Percentiles rank a stretch among this genome's conserved stretches.
Evolutionary conservation across 2,113 vertebrate species (phyloP).

Genomic region (Rhynchomys soricoides): DNA sequence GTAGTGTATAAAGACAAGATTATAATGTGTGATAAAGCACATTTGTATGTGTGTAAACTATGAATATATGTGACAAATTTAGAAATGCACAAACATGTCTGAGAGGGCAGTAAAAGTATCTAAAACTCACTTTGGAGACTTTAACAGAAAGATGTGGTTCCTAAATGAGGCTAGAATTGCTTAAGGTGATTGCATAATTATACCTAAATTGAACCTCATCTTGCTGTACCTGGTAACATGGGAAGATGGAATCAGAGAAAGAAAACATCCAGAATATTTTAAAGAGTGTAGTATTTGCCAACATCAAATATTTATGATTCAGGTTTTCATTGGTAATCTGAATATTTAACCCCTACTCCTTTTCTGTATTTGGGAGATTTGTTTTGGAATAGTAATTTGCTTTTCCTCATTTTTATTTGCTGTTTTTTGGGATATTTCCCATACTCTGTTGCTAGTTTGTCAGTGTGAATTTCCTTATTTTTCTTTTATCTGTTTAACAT

Average conservation of each 20-base stretch:
- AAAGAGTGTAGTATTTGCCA: background rate
- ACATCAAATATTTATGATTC: background rate
- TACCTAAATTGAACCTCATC: background rate
- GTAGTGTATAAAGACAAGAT: background rate
- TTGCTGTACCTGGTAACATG: background rate
- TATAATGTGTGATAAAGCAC: background rate
- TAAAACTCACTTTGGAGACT: background rate
- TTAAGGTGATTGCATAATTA: constrained; percentile 60
- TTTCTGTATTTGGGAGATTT: background rate
- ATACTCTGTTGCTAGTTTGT: background rate
- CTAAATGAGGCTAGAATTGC: constrained; percentile 13
- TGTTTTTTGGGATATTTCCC: background rate
- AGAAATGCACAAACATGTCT: rapidly evolving
- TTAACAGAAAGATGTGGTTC: background rate
- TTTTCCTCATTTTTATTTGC: background rate
- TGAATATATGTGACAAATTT: background rate
- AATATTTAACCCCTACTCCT: background rate
- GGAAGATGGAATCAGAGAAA: background rate
- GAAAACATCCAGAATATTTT: background rate
- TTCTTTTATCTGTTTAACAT: background rate
- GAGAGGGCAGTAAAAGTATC: background rate
- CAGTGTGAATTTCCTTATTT: background rate
- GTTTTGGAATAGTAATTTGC: background rate
- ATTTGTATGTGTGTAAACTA: background rate
- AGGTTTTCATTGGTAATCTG: too few relatives aligned